Conservation (phyloP, 1,140 invertebrate genomes). For the Pseudachorutes palmiensis region DNA sequence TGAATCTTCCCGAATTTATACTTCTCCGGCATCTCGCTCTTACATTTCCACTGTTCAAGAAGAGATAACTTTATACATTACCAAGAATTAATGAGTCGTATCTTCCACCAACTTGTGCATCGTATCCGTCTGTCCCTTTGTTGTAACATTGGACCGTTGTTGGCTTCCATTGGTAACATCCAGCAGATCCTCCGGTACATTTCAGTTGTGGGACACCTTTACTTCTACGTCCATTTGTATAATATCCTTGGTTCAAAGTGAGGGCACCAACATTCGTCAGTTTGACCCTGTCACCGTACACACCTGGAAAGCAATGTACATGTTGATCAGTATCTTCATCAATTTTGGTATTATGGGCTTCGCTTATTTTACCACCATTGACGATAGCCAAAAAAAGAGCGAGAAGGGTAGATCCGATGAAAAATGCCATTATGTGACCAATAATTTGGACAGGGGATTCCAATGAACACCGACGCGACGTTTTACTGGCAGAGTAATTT, state of each 20-base stretch:
- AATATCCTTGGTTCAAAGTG: constrained; percentile 45
- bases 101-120: constrained; percentile 48
- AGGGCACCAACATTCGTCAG: constrained; percentile 46
- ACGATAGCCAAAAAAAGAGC: too few species aligned
- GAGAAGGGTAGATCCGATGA: too few species aligned
- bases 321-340: too few species aligned
- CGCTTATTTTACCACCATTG: too few species aligned
- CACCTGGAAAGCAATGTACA: too few species aligned
- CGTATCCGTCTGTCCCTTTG: constrained; percentile 50
- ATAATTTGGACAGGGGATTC: too few species aligned
- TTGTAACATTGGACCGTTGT: constrained; percentile 54
- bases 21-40: constrained; percentile 50
- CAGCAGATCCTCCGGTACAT: constrained; percentile 50
- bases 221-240: constrained; percentile 47
- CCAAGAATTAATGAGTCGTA: too few species aligned
- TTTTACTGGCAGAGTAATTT: too few species aligned
- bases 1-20: constrained; percentile 50
- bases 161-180: constrained; percentile 41
- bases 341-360: too few species aligned
- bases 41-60: constrained; percentile 57
- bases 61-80: too few species aligned
- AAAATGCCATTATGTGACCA: too few species aligned
- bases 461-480: too few species aligned
- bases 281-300: constrained; percentile 43
- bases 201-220: constrained; percentile 50